Percentiles rank a stretch among this genome's conserved stretches.
phyloP scores from a whole-genome alignment of 2,113 vertebrate genomes.

The Neomonachus schauinslandi region DNA sequence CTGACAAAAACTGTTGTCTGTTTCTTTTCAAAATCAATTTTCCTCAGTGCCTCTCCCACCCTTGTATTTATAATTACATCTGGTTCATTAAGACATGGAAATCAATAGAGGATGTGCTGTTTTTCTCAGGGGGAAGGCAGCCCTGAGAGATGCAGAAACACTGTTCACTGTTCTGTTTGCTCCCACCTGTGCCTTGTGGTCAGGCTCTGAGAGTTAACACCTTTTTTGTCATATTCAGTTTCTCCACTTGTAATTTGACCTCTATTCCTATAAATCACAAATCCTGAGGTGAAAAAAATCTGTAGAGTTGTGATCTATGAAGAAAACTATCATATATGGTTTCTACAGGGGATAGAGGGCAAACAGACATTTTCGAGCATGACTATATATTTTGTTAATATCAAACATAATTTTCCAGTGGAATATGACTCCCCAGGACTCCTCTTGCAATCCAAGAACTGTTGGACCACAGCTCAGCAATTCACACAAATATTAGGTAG shows the following conservation, averaged over 20 bases:
- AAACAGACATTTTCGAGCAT: background rate
- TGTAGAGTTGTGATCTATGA: background rate
- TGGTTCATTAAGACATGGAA: slow-evolving; percentile 57
- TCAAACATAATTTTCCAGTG: background rate
- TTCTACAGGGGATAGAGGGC: background rate
- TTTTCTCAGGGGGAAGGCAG: background rate
- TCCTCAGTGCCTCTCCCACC: background rate
- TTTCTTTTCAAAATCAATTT: slow-evolving; percentile 65
- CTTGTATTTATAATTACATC: slow-evolving; percentile 62
- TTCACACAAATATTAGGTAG: background rate
- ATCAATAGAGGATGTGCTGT: background rate
- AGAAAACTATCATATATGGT: background rate
- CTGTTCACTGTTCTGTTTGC: background rate
- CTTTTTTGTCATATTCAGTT: background rate
- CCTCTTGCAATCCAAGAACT: background rate
- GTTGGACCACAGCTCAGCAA: background rate
- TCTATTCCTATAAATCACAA: background rate
- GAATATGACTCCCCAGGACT: background rate
- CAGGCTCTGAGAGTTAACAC: background rate
- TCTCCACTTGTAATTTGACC: background rate
- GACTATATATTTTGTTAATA: background rate
- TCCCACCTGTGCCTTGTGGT: background rate
- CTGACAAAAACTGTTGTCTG: slow-evolving; percentile 49
- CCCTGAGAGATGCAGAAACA: background rate
- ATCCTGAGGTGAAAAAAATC: background rate